Conservation (phyloP, 2,797 vertebrate genomes). For the Varecia variegata region DNA sequence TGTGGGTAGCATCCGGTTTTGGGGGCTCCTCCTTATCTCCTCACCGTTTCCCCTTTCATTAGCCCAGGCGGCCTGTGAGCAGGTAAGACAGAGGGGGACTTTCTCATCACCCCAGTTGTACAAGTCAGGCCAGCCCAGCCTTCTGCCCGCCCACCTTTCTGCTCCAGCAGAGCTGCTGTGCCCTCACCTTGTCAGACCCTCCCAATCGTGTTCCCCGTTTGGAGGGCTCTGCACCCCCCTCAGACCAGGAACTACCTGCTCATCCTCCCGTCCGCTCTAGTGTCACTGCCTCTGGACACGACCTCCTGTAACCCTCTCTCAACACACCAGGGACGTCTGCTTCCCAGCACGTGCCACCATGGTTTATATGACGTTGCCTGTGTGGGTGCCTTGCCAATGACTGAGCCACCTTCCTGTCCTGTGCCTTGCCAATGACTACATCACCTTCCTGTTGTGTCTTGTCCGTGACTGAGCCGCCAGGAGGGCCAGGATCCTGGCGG, state of each 20-base stretch:
- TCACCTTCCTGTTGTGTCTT: too few relatives aligned
- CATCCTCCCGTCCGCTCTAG: neutral
- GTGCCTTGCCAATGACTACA: too few relatives aligned
- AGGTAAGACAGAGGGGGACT: rapidly evolving
- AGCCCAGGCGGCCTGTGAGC: neutral
- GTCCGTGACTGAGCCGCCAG: neutral
- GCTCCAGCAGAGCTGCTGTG: too few relatives aligned
- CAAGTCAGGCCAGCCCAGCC: neutral
- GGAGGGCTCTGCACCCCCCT: too few relatives aligned
- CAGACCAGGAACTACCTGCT: neutral
- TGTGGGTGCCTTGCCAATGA: too few relatives aligned
- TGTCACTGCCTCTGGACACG: neutral
- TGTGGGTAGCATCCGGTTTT: too few relatives aligned
- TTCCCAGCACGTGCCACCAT: neutral
- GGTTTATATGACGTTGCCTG: too few relatives aligned
- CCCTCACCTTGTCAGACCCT: too few relatives aligned
- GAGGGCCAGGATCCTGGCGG: neutral
- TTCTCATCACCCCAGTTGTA: rapidly evolving
- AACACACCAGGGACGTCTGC: neutral
- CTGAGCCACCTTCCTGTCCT: too few relatives aligned
- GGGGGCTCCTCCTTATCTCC: neutral
- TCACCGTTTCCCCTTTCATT: too few relatives aligned
- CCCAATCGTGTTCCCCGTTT: rapidly evolving
- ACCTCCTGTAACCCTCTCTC: neutral
- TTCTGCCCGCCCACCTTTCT: neutral